Evolutionary conservation across 1,140 invertebrate genomes (phyloP).

Genomic region (Varroa destructor): DNA sequence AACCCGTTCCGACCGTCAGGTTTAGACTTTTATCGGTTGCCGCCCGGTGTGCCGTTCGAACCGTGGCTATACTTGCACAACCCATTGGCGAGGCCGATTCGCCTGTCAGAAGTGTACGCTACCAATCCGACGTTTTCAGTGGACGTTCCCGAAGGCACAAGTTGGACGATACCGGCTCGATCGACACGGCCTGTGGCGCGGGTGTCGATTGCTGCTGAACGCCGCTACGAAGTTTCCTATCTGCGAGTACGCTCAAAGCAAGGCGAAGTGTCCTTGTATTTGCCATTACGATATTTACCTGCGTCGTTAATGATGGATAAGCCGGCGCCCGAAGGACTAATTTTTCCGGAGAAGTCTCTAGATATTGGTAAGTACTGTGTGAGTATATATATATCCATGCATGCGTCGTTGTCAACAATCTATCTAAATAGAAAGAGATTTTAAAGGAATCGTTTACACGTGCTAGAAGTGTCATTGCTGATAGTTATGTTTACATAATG

Average conservation of each 20-base stretch:
- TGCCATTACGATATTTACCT: background rate
- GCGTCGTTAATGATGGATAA: background rate
- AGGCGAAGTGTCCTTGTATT: constrained; percentile 10
- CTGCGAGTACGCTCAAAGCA: constrained; percentile 4
- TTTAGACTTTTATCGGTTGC: background rate
- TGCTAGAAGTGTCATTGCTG: no score
- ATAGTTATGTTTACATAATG: no score
- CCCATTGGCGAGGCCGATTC: background rate
- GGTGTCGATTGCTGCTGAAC: background rate
- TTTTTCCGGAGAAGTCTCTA: background rate
- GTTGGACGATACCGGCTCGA: constrained; percentile 22
- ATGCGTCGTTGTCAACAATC: no score
- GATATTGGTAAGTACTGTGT: constrained; percentile 8
- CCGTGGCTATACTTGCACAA: constrained; percentile 24
- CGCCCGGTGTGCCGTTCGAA: constrained; percentile 14
- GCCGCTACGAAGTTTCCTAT: constrained; percentile 15
- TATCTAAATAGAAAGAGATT: no score
- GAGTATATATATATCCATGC: no score
- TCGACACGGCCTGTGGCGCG: constrained; percentile 19
- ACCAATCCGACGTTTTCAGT: constrained; percentile 13
- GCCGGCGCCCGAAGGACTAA: background rate
- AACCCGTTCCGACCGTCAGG: constrained; percentile 2
- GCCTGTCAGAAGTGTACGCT: constrained; percentile 12
- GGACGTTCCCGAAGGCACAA: constrained; percentile 16
- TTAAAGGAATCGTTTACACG: no score